These are phyloP conservation scores for Plebejus anna DNA, from an alignment of 2,888 invertebrate species.

Conservation along the genomic window DNA sequence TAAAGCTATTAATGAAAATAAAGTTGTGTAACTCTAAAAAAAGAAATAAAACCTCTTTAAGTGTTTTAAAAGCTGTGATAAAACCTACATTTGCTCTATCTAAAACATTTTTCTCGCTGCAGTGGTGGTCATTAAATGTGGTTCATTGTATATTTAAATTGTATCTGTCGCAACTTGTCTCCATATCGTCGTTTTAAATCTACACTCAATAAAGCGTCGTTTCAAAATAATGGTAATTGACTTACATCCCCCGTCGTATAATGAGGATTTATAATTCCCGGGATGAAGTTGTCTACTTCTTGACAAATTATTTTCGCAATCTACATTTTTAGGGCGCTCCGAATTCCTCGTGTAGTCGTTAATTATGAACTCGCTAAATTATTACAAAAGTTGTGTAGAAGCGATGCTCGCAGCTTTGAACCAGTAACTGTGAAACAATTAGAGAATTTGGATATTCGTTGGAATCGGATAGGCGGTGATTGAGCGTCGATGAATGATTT, in stretches of 20 bases:
- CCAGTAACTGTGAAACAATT: conserved; percentile 19
- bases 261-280: conserved; percentile 47
- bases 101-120: conserved; percentile 7
- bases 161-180: background rate
- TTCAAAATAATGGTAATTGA: conserved; percentile 43
- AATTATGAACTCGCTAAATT: conserved; percentile 23
- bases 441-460: conserved; percentile 30
- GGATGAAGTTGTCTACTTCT: conserved; percentile 35
- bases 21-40: background rate
- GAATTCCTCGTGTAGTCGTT: conserved; percentile 33
- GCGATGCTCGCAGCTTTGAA: background rate
- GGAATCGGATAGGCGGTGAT: conserved; percentile 22
- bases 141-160: conserved; percentile 11
- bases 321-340: conserved; percentile 32
- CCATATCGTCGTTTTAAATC: background rate
- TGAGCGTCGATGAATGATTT: conserved; percentile 40
- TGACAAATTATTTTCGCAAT: conserved; percentile 42
- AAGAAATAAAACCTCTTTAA: conserved; percentile 6
- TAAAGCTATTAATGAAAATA: background rate
- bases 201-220: conserved; percentile 30
- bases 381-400: conserved; percentile 4
- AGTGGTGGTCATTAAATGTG: background rate
- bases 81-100: conserved; percentile 7
- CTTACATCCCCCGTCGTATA: conserved; percentile 41
- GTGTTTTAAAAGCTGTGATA: background rate